Evolutionary conservation across 1,140 invertebrate species (phyloP), one percentile per base, ranked within the genome.

Genomic region (Heliothis virescens): DNA sequence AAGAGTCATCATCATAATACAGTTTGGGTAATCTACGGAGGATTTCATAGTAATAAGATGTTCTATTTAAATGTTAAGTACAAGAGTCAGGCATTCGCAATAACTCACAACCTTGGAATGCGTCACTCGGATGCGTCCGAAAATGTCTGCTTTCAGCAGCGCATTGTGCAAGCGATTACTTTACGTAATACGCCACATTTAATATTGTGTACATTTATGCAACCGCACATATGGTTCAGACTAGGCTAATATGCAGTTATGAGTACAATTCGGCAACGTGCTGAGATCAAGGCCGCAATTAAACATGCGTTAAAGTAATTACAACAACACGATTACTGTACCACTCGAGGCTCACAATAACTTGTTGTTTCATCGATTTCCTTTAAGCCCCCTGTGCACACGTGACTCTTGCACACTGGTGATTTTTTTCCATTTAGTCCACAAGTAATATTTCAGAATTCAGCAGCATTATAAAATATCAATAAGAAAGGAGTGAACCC

Each of bases 51-150:
- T 26, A 60, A 29, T 60, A 60, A 60, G 21, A 29, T 60, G 57
- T 60, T 26, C 21, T 60, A 60, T 60, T 60, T 29, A 60, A 60
- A 13, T 60, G 26, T 60, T 11, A 29, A 60, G 63, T 67, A 41
- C 16, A 21, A 47, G 67, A 71, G 47, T 16, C 18, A 18, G 59
- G 11, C 26, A 47, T 63, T 63, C 21, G 48, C 48, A 41, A 29
- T 71, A 71, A 26, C 48, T 71, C 48, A 71, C 67, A 71, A 71
- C 67, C 67, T 71, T 71, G 67, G 67, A 10, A 16, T 67, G 16
- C 63, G 78, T 69, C 55, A 52, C 53, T 72, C 57, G 55, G 78
- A 79, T 79, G 78, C 78, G 29, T 71, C 65, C 77, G 29, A 72
- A 73, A 73, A 67, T 72, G 55, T 47, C 62, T 65, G 59, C 59